Evolutionary conservation across 35 echinoderm and acorn worm species (phyloP).

Genomic region (Heliocidaris tuberculata): DNA sequence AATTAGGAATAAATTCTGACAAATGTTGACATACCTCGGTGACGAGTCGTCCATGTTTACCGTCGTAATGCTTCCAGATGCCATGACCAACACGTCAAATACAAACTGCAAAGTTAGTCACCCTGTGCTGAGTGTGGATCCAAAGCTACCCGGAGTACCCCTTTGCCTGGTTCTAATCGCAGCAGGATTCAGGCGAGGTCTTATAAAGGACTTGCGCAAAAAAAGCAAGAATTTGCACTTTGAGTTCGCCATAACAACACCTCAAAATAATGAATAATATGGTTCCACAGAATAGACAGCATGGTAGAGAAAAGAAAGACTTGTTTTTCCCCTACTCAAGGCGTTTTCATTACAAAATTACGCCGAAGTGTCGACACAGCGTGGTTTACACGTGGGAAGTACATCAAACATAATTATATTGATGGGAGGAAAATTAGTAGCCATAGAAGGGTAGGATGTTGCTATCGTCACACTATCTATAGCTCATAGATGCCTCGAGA

Average conservation of each 20-base stretch:
- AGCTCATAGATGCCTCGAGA: background rate
- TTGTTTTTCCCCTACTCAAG: background rate
- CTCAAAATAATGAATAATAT: background rate
- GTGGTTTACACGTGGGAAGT: background rate
- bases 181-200: background rate
- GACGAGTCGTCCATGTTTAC: background rate
- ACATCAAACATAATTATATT: slow-evolving; percentile 19
- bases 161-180: background rate
- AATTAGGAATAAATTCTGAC: background rate
- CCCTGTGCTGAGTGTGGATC: background rate
- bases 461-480: background rate
- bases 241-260: background rate
- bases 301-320: background rate
- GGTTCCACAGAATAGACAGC: background rate
- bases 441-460: background rate
- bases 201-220: background rate
- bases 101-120: background rate
- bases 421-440: background rate
- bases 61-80: background rate
- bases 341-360: slow-evolving; percentile 12
- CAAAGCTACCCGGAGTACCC: background rate
- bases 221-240: background rate
- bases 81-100: background rate
- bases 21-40: background rate
- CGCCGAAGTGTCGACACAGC: background rate